A percentile compares a stretch with the other conserved stretches of the same genome.
Conservation (phyloP, 2,888 invertebrate genomes). For the Macrostomum cliftonense region DNA sequence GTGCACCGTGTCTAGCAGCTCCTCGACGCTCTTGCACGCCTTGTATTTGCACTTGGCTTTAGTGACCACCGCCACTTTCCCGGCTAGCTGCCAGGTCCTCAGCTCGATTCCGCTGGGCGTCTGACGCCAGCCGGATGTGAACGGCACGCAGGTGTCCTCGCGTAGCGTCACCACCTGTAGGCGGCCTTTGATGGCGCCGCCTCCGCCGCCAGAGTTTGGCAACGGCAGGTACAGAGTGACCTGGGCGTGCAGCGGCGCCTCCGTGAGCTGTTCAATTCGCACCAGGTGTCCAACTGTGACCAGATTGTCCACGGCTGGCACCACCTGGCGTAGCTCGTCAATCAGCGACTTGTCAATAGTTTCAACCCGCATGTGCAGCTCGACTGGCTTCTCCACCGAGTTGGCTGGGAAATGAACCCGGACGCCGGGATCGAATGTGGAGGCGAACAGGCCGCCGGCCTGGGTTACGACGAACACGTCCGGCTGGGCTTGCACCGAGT, state of each 20-base stretch:
- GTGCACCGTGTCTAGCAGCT: slow-evolving; percentile 15
- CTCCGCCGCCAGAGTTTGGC: no score
- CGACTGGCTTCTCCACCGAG: slow-evolving; percentile 17
- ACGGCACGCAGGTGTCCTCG: slow-evolving; percentile 25
- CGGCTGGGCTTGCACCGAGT: slow-evolving; percentile 5
- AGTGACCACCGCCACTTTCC: slow-evolving; percentile 21
- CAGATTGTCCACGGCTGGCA: slow-evolving; percentile 22
- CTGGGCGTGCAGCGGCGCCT: no score
- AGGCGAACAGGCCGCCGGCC: slow-evolving; percentile 24
- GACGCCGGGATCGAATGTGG: slow-evolving; percentile 21
- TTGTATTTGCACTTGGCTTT: slow-evolving; percentile 29
- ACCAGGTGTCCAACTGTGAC: slow-evolving; percentile 31
- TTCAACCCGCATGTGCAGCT: slow-evolving; percentile 24
- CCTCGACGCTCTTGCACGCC: slow-evolving; percentile 28
- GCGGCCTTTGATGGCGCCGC: slow-evolving; percentile 17
- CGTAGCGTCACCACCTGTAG: slow-evolving; percentile 23
- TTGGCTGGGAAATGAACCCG: slow-evolving; percentile 23
- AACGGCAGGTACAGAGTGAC: no score
- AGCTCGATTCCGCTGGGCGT: slow-evolving; percentile 21
- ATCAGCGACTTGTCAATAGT: neutral
- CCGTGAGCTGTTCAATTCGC: slow-evolving; percentile 14
- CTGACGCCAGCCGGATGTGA: slow-evolving; percentile 19
- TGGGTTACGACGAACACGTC: slow-evolving; percentile 22
- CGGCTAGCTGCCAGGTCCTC: slow-evolving; percentile 18
- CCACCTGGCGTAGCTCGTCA: neutral